Conservation (phyloP, 2,888 invertebrate genomes). For the Ochropacha duplaris region DNA sequence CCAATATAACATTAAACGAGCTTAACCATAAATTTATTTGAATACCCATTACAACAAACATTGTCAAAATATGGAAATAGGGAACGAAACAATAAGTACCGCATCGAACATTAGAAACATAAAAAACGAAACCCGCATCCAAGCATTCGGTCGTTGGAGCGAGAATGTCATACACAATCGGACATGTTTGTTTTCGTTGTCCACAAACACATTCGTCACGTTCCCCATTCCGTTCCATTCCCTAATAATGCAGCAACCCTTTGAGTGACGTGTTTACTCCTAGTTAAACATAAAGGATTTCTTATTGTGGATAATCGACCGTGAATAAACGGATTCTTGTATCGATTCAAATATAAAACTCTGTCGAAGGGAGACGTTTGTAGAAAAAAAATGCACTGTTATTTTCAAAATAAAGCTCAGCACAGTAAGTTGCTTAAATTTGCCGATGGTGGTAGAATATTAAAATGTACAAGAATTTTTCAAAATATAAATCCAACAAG, state of each 20-base stretch:
- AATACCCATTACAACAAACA: not conserved
- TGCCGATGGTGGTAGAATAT: no score
- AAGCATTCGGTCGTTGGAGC: slow-evolving; percentile 11
- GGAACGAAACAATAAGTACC: not conserved
- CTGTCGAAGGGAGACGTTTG: not conserved
- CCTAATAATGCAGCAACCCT: slow-evolving; percentile 11
- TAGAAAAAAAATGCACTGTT: not conserved
- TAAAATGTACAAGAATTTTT: no score
- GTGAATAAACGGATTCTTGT: slow-evolving; percentile 23
- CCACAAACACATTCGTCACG: slow-evolving; percentile 60
- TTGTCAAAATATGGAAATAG: not conserved
- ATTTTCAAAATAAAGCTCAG: no score
- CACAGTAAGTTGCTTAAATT: no score
- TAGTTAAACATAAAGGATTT: slow-evolving; percentile 14
- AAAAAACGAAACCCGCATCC: slow-evolving; percentile 17
- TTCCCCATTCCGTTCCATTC: not conserved
- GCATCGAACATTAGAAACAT: slow-evolving; percentile 11
- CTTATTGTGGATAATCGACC: slow-evolving; percentile 33
- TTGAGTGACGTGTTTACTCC: slow-evolving; percentile 22
- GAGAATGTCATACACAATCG: slow-evolving; percentile 24
- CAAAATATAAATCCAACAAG: not conserved
- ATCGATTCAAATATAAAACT: not conserved
- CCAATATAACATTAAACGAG: no score
- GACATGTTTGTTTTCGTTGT: slow-evolving; percentile 66
- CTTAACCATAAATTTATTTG: no score